Evolutionary conservation across 2,888 invertebrate species (phyloP), one percentile per base, ranked within the genome.

Genomic region (Meiosimyza decipiens): DNA sequence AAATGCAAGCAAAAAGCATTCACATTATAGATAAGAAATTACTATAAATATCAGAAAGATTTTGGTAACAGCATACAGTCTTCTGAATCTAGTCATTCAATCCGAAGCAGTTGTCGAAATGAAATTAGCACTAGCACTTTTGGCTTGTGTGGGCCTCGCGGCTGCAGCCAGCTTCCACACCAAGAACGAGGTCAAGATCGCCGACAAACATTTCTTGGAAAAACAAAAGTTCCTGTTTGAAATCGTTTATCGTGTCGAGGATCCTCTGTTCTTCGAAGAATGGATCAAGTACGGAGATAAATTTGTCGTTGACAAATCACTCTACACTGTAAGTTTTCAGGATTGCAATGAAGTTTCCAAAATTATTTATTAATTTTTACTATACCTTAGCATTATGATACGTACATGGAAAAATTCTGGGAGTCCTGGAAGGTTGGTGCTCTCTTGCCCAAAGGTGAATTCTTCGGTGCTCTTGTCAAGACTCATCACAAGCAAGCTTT

Each of bases 401-500:
- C 67, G 3, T 68, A 73, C 62, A 83, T 83, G 84, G 67, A 73
- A 72, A 77, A 80, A 49, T 84, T 84, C 79, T 78, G 68, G 64
- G 78, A 80, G 47, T 76, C 76, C 40, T 79, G 78, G 77, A 80
- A 82, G 72, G 70, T 74, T 49, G 75, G 88, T 69, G 89, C 89
- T 16, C 83, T 89, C 72, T 86, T 91, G 69, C 90, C 90, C 28
- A 87, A 88, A 76, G 89, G 89, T 68, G 89, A 89, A 71, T 87
- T 89, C 69, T 91, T 89, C 86, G 89, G 90, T 13, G 84, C 88
- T 71, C 86, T 88, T 77, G 80, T 74, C 16, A 85, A 88, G 74
- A 82, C 87, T 2, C 90, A 91, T 70, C 85, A 88, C 72, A 86
- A 89, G 74, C 89, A 91, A 82, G 89, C 89, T 12, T 84, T 88